Evolutionary conservation across 2,888 invertebrate species (phyloP), one percentile per base, ranked within the genome.

Genomic region (Atrina japonica): DNA sequence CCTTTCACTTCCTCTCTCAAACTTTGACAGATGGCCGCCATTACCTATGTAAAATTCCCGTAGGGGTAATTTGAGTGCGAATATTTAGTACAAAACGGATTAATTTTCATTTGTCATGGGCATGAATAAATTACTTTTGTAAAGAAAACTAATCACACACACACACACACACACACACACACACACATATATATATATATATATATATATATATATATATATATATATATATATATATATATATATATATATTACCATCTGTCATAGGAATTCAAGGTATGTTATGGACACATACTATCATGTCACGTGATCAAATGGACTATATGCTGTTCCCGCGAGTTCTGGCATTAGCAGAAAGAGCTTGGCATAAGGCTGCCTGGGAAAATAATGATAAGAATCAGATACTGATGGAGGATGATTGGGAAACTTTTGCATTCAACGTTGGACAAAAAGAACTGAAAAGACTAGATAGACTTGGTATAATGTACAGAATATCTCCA

Each of bases 361-460:
- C 83, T 1, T 89, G 88, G 88, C 86, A 88, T 60, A 81, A 82
- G 64, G 86, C 88, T 3, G 64, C 47, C 9, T 86, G 84, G 77
- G 70, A 58, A 3, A 60, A 69, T 3, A 43, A 41, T 11, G 47
- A 23, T 1, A 47, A 64, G 3, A 63, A 73, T 30, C 43, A 67
- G 3, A 50, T 55, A 1, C 16, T 41, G 9, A 70, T 73, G 45
- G 40, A 66, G 16, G 45, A 45, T 3, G 84, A 86, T 52, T 88
- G 86, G 85, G 52, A 70, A 27, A 49, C 53, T 3, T 88, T 87
- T 70, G 83, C 85, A 7, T 77, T 81, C 61, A 76, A 75, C 1
- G 58, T 88, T 14, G 86, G 86, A 1, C 52, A 77, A 35, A 81
- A 81, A 40, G 87, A 88, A 66, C 67, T 88, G 11, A 41, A 35